Conservation (phyloP, 2,888 invertebrate species). For the Andrena flavipes region DNA sequence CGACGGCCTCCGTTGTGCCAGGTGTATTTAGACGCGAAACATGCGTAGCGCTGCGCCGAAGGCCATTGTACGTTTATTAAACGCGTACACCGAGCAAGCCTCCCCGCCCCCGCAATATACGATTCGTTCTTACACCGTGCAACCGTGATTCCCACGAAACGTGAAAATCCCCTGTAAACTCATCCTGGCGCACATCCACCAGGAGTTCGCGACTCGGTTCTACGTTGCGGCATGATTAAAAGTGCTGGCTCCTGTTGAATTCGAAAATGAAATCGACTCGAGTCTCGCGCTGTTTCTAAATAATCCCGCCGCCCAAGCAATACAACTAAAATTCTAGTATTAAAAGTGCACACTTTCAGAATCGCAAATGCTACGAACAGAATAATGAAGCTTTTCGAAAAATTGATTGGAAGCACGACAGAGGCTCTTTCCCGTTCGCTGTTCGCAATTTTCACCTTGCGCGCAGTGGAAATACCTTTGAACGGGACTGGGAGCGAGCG, state of each 20-base stretch:
- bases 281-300: not conserved
- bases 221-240: not conserved
- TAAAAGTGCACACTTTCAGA: too few species aligned
- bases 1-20: conserved; percentile 31
- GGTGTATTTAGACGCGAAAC: conserved; percentile 49
- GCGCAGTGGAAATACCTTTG: not conserved
- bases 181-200: conserved; percentile 6
- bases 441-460: not conserved
- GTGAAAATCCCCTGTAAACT: conserved; percentile 45
- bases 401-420: not conserved
- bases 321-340: too few species aligned
- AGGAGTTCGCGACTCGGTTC: conserved; percentile 11
- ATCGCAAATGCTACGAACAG: not conserved
- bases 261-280: not conserved
- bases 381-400: not conserved
- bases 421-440: not conserved
- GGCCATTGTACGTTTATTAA: conserved; percentile 71
- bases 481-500: not conserved
- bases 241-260: not conserved
- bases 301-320: too few species aligned
- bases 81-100: conserved; percentile 47
- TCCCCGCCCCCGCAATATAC: conserved; percentile 36
- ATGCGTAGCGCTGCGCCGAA: conserved; percentile 48
- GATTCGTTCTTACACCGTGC: conserved; percentile 55
- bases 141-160: conserved; percentile 54